phyloP scores from a whole-genome alignment of 23 tunicate species.

The Trididemnum nubilum region DNA sequence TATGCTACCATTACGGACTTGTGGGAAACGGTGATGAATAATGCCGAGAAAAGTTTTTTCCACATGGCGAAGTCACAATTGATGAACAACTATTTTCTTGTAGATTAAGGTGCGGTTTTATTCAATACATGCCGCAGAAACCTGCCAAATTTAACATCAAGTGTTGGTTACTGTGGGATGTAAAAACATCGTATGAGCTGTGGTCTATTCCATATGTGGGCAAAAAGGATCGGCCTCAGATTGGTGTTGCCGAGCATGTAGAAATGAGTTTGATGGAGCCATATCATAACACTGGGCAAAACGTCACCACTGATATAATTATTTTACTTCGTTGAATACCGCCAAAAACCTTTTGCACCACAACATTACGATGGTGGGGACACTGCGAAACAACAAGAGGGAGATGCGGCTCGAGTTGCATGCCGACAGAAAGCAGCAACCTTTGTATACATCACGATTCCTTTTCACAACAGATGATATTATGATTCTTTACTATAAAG shows the following conservation, averaged over 20 bases:
- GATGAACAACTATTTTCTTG: slow-evolving; percentile 28
- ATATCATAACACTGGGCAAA: slow-evolving; percentile 19
- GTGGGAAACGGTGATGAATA: slow-evolving; percentile 31
- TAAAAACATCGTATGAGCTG: slow-evolving; percentile 15
- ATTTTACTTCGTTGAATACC: slow-evolving; percentile 3
- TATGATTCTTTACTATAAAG: slow-evolving; percentile 15
- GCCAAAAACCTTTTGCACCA: slow-evolving; percentile 13
- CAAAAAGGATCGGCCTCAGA: slow-evolving; percentile 20
- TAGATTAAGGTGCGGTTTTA: slow-evolving; percentile 16
- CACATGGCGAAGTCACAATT: slow-evolving; percentile 7
- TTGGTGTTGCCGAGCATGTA: slow-evolving; percentile 18
- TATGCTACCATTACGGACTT: slow-evolving; percentile 16
- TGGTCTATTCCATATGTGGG: slow-evolving; percentile 10
- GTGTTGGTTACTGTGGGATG: slow-evolving; percentile 21
- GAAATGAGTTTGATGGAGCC: slow-evolving; percentile 29
- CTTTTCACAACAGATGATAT: slow-evolving; percentile 9
- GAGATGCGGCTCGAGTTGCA: not conserved
- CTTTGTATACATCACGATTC: slow-evolving; percentile 14
- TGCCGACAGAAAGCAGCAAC: slow-evolving; percentile 8
- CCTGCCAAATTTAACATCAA: slow-evolving; percentile 26
- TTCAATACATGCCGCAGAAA: not conserved
- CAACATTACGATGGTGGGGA: slow-evolving; percentile 15
- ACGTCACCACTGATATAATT: slow-evolving; percentile 13
- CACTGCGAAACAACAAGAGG: slow-evolving; percentile 23
- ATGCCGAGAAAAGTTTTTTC: slow-evolving; percentile 12